Evolutionary conservation across 2,113 vertebrate species (phyloP).

Genomic region (Ochotona princeps): DNA sequence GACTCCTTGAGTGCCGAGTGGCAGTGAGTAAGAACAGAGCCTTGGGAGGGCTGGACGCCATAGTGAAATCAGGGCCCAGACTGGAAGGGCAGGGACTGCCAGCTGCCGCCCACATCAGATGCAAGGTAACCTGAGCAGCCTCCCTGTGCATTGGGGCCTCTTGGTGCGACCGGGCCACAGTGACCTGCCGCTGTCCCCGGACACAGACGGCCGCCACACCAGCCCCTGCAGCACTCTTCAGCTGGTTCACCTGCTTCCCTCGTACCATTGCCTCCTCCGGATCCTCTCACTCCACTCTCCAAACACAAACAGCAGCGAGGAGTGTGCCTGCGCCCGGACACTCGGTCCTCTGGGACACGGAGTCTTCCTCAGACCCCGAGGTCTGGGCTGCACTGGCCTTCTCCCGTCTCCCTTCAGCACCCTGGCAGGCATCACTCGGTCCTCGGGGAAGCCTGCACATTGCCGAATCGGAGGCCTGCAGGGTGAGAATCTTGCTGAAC

Average conservation of each 20-base stretch:
- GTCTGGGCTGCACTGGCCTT: too few species aligned
- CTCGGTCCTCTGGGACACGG: accelerated
- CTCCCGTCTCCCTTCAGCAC: too few species aligned
- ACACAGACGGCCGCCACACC: too few species aligned
- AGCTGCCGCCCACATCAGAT: accelerated
- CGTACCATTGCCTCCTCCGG: too few species aligned
- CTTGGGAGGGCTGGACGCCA: accelerated
- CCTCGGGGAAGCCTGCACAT: not conserved
- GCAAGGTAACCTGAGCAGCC: too few species aligned
- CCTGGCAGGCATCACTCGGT: too few species aligned
- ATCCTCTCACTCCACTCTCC: accelerated
- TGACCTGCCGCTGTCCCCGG: too few species aligned
- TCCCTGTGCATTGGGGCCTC: too few species aligned
- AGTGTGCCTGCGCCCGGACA: accelerated
- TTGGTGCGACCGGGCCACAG: too few species aligned
- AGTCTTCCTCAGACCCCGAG: not conserved
- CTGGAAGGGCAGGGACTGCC: accelerated
- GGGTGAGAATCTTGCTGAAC: not conserved
- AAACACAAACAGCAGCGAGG: accelerated
- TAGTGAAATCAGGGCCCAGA: too few species aligned
- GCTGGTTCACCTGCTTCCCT: too few species aligned
- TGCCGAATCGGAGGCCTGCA: accelerated
- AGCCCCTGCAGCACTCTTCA: not conserved
- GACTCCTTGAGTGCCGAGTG: accelerated
- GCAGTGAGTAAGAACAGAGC: accelerated